Evolutionary conservation across 2,113 vertebrate species (phyloP), one percentile per base, ranked within the genome.

Genomic region (Micromys minutus): DNA sequence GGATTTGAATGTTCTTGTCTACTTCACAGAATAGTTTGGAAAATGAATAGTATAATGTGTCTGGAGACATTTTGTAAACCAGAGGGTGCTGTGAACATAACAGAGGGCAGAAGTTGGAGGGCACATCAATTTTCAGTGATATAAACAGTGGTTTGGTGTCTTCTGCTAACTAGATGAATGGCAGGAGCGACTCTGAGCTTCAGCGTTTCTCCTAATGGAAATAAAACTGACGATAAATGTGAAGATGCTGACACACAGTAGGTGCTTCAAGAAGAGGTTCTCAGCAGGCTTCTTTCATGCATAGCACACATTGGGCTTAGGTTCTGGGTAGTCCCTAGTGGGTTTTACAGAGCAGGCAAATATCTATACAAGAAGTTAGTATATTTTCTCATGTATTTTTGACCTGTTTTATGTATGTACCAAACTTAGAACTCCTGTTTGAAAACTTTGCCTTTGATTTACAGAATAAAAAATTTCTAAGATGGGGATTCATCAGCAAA

Each of bases 361-460:
- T 52, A 61, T 59, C n/a, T 42, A 24, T 42, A 83, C 13, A 61
- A 55, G 50, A 79, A 55, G 76, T 47, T 31, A 36, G 47, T 21
- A 22, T 79, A 55, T 55, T 52, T 79, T 79, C 31, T 52, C n/a
- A 31, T 57, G 19, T 71, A 55, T 89, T 90, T 87, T 57, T 83
- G 36, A 21, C 4, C 17, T 89, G 31, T n/a, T 87, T 69, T 81
- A n/a, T 90, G 61, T 80, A 22, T 77, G 29, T 77, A 55, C 7
- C 69, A 88, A 57, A 74, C 86, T 88, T 74, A 88, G 69, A 88
- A 42, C 5, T 88, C 61, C 59, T 81, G 2, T 36, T 72, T 88
- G 69, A 79, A 90, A 88, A 39, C 36, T 94, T 65, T 77, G 90
- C 67, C 75, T 90, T 87, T 81, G 29, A 34, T 88, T 90, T 84